A percentile compares a stretch with the other conserved stretches of the same genome.
These are phyloP conservation scores for Penelope pileata DNA, from an alignment of 2,113 vertebrate species.

Conservation along the genomic window DNA sequence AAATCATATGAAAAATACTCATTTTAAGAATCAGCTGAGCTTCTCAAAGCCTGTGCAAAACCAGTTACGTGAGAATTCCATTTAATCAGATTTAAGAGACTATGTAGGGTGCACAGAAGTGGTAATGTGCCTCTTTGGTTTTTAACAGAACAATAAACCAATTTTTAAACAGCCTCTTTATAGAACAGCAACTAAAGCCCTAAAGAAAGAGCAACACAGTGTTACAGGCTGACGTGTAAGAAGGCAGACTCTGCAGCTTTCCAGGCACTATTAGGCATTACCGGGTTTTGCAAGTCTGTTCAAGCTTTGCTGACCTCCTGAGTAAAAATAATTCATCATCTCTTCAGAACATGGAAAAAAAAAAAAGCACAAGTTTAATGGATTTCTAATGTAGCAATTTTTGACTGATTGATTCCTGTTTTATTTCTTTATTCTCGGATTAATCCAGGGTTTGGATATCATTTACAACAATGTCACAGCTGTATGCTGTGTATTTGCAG, in stretches of 20 bases:
- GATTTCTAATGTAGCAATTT: neutral
- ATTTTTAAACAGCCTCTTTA: neutral
- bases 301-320: neutral
- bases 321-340: neutral
- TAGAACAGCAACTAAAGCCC: neutral
- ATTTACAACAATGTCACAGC: neutral
- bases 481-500: neutral
- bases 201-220: neutral
- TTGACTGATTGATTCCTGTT: neutral
- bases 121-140: neutral
- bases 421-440: constrained; percentile 16
- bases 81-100: constrained; percentile 27
- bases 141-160: neutral
- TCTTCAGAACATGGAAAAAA: neutral
- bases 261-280: neutral
- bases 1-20: neutral
- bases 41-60: constrained; percentile 4
- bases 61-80: neutral
- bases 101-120: neutral
- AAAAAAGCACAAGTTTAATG: neutral
- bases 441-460: neutral
- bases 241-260: neutral
- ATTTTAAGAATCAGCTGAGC: constrained; percentile 4
- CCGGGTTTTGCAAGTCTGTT: neutral
- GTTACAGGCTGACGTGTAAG: fast-evolving